Conservation (phyloP, 2,113 vertebrate genomes). For the Cottus gobio region DNA sequence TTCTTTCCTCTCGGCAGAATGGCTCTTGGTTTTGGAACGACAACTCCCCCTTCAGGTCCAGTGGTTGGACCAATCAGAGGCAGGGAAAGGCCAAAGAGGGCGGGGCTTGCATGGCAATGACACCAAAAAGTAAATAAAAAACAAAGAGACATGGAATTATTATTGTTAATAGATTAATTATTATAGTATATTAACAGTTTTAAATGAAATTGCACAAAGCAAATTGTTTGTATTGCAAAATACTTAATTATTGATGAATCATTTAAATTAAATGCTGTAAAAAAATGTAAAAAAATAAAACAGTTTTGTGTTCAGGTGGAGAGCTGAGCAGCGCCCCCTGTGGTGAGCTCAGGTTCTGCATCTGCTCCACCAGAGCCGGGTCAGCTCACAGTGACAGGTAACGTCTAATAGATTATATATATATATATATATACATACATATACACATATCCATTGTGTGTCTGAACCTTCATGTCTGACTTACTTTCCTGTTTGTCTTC, state of each 20-base stretch:
- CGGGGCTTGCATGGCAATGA: constrained; percentile 24
- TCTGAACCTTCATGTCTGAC: too few relatives aligned
- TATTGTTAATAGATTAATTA: not conserved
- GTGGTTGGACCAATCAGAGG: not conserved
- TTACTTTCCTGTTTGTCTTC: too few relatives aligned
- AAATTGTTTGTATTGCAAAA: not conserved
- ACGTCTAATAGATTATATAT: not conserved
- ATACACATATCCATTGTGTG: too few relatives aligned
- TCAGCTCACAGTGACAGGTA: not conserved
- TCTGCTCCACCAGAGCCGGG: constrained; percentile 38
- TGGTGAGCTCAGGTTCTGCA: constrained; percentile 51
- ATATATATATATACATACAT: too few relatives aligned
- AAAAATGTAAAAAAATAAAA: not conserved
- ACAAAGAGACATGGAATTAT: not conserved
- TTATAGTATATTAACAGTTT: not conserved
- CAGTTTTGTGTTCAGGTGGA: constrained; percentile 24
- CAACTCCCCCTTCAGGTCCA: not conserved
- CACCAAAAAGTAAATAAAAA: constrained; percentile 9
- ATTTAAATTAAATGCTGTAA: not conserved
- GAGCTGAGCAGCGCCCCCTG: constrained; percentile 40
- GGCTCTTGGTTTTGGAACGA: constrained; percentile 38
- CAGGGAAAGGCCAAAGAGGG: not conserved
- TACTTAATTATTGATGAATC: not conserved
- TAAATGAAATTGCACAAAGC: not conserved
- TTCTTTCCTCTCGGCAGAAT: not conserved